These are phyloP conservation scores for Hipposideros larvatus DNA, from an alignment of 2,797 vertebrate genomes.

Conservation along the genomic window DNA sequence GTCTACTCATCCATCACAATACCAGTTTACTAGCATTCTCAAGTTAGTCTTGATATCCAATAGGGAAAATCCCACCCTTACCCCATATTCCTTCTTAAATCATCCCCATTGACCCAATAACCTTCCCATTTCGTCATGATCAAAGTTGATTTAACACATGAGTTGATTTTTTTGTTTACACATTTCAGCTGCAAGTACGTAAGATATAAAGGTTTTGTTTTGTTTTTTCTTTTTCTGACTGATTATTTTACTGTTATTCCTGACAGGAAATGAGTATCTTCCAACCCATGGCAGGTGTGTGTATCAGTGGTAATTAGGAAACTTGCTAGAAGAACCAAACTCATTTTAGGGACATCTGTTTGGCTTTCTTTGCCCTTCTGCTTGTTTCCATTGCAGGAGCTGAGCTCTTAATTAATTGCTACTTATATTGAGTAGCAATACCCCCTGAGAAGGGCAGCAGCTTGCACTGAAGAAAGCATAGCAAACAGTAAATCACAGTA, in stretches of 20 bases:
- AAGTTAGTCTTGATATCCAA: background rate
- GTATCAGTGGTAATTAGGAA: slow-evolving; percentile 1
- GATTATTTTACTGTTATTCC: slow-evolving; percentile 32
- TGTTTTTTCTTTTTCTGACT: background rate
- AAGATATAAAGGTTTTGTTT: background rate
- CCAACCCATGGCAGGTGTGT: background rate
- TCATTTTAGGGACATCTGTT: slow-evolving; percentile 57
- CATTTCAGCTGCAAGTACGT: background rate
- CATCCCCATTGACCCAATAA: no score
- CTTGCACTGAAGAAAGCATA: background rate
- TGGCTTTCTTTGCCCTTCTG: slow-evolving; percentile 36
- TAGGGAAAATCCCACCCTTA: background rate
- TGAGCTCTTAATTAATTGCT: slow-evolving; percentile 67
- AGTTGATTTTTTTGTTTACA: background rate
- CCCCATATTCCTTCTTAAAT: background rate
- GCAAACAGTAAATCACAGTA: background rate
- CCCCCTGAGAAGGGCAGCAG: background rate
- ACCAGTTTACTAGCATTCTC: background rate
- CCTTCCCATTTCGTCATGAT: background rate
- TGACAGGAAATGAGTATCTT: slow-evolving; percentile 48
- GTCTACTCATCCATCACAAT: background rate
- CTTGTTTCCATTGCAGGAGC: background rate
- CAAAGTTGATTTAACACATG: background rate
- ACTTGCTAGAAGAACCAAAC: slow-evolving; percentile 46
- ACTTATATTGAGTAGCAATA: background rate